Percentiles rank a stretch among this genome's conserved stretches.
Conservation (phyloP, 2,797 vertebrate species). For the Mormyrops attenuatus region DNA sequence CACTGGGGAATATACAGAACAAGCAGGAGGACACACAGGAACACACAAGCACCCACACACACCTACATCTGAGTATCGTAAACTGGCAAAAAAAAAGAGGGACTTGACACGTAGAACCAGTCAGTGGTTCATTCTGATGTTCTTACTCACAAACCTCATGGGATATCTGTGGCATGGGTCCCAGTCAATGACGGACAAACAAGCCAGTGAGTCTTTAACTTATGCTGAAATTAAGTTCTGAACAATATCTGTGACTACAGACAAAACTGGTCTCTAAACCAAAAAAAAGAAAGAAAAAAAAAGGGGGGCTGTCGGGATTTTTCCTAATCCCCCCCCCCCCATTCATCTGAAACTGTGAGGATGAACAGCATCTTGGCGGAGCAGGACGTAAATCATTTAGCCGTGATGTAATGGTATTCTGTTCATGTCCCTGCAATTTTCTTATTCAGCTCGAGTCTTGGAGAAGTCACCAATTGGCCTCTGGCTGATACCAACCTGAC, state of each 20-base stretch:
- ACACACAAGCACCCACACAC: background rate
- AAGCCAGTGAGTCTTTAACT: background rate
- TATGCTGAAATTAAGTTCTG: background rate
- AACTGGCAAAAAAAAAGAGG: background rate
- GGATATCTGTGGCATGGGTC: background rate
- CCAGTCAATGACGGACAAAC: background rate
- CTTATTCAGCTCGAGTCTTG: slow-evolving; percentile 8
- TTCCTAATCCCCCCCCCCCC: background rate
- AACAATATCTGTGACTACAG: background rate
- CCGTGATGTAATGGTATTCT: slow-evolving; percentile 11
- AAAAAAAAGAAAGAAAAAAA: background rate
- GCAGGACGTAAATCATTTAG: background rate
- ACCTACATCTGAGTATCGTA: background rate
- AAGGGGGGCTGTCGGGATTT: background rate
- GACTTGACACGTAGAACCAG: background rate
- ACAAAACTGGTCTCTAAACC: background rate
- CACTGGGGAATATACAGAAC: background rate
- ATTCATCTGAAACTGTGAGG: background rate
- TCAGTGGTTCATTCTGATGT: background rate
- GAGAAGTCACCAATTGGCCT: background rate
- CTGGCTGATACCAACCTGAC: background rate
- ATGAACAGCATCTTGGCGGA: background rate
- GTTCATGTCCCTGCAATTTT: background rate
- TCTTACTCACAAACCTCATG: background rate
- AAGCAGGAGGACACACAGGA: background rate